phyloP scores from a whole-genome alignment of 2,113 vertebrate genomes.

The Onychostruthus taczanowskii region DNA sequence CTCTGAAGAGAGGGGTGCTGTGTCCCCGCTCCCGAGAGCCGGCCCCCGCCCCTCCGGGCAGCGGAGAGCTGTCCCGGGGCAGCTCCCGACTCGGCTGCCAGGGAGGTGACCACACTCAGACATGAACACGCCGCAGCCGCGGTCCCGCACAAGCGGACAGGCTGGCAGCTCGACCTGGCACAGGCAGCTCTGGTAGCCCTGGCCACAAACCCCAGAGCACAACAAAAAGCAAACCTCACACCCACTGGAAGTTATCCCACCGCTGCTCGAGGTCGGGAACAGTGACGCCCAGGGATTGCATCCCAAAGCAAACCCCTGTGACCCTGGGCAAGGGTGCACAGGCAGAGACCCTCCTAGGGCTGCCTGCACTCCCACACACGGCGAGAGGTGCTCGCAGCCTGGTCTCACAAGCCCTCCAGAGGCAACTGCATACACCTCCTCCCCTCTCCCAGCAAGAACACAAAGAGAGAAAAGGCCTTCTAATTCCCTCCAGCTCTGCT shows the following conservation, averaged over 20 bases:
- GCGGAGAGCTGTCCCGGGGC: background rate
- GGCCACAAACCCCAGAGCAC: background rate
- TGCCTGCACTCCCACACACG: background rate
- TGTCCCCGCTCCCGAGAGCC: background rate
- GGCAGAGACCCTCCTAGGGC: background rate
- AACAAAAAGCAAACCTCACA: rapidly evolving
- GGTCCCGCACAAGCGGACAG: rapidly evolving
- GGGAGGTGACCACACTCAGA: rapidly evolving
- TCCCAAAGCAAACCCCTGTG: rapidly evolving
- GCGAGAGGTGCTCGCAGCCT: background rate
- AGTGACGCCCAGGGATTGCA: rapidly evolving
- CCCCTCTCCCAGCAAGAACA: background rate
- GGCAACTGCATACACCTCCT: background rate
- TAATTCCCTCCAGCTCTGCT: background rate
- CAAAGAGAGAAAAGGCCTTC: slow-evolving; percentile 34
- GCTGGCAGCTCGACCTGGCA: background rate
- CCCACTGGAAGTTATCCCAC: rapidly evolving
- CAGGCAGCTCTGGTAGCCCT: background rate
- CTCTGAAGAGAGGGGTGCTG: background rate
- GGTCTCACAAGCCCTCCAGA: background rate
- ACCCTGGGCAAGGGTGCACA: background rate
- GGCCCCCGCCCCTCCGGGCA: background rate
- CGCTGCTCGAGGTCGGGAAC: rapidly evolving
- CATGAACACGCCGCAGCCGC: rapidly evolving
- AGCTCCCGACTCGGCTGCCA: background rate